Conservation (phyloP, 1,140 invertebrate species). For the Drosophila ogumai region DNA sequence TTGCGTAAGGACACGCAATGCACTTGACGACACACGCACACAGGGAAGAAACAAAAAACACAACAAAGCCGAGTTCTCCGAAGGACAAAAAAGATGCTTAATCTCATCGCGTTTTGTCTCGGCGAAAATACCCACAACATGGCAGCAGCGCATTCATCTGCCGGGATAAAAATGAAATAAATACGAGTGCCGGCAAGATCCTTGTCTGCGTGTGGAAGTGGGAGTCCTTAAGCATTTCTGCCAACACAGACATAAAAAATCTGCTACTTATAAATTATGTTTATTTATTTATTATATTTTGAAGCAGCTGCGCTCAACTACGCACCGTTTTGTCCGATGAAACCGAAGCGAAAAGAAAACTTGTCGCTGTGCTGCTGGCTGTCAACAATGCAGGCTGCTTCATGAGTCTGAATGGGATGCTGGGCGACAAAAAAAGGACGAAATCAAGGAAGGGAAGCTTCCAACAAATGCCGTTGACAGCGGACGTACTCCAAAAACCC, state of each 20-base stretch:
- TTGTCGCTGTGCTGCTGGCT: constrained; percentile 45
- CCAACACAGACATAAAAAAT: constrained; percentile 79
- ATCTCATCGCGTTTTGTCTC: constrained; percentile 56
- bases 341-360: constrained; percentile 43
- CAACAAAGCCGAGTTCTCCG: constrained; percentile 11
- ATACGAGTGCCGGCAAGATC: constrained; percentile 27
- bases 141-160: constrained; percentile 65
- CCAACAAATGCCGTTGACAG: constrained; percentile 80
- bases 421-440: background rate
- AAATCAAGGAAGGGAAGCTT: constrained; percentile 40
- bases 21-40: constrained; percentile 27
- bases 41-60: background rate
- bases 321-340: constrained; percentile 65
- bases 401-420: constrained; percentile 67
- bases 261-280: constrained; percentile 84
- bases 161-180: constrained; percentile 45
- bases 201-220: constrained; percentile 28
- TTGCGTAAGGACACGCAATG: constrained; percentile 46
- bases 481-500: constrained; percentile 60
- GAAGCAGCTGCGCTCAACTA: constrained; percentile 78
- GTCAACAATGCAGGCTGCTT: constrained; percentile 69
- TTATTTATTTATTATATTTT: constrained; percentile 84
- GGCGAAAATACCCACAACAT: constrained; percentile 63
- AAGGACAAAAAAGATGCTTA: constrained; percentile 35
- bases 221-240: constrained; percentile 68